Evolutionary conservation across 2,888 invertebrate species (phyloP).

Genomic region (Hololepta plana): DNA sequence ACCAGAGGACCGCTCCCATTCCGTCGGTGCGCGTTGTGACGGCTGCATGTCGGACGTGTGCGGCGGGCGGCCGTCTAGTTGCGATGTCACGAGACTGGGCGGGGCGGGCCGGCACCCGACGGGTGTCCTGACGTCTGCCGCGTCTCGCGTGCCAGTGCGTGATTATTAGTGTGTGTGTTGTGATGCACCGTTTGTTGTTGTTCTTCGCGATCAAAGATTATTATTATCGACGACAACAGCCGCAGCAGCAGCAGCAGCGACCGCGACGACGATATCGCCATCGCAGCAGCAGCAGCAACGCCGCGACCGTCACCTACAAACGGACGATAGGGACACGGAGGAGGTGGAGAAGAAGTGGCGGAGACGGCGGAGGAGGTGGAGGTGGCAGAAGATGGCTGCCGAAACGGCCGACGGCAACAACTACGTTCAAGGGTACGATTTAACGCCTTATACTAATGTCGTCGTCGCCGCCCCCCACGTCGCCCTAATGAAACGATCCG

Average conservation of each 20-base stretch:
- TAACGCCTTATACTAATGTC: background rate
- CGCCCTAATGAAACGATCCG: background rate
- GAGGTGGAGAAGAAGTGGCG: no score
- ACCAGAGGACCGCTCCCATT: slow-evolving; percentile 36
- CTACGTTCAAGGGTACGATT: slow-evolving; percentile 22
- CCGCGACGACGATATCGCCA: no score
- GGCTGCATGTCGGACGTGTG: slow-evolving; percentile 26
- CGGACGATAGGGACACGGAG: no score
- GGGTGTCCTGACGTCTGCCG: slow-evolving; percentile 23
- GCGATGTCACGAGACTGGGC: slow-evolving; percentile 28
- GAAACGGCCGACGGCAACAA: slow-evolving; percentile 17
- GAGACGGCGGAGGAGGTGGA: no score
- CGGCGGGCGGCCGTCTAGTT: slow-evolving; percentile 26
- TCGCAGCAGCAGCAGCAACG: no score
- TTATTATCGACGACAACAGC: no score
- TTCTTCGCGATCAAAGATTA: no score
- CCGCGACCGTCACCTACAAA: no score
- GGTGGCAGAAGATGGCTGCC: slow-evolving; percentile 27
- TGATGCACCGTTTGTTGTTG: slow-evolving; percentile 5
- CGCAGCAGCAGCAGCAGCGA: no score
- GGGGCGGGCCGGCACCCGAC: slow-evolving; percentile 25
- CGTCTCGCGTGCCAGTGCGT: slow-evolving; percentile 15
- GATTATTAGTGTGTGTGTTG: slow-evolving; percentile 12
- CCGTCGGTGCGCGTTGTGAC: slow-evolving; percentile 33
- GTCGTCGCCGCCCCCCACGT: background rate